Base-by-base conservation (phyloP, 2,113 vertebrate genomes). In the Erpornis zantholeuca region DNA sequence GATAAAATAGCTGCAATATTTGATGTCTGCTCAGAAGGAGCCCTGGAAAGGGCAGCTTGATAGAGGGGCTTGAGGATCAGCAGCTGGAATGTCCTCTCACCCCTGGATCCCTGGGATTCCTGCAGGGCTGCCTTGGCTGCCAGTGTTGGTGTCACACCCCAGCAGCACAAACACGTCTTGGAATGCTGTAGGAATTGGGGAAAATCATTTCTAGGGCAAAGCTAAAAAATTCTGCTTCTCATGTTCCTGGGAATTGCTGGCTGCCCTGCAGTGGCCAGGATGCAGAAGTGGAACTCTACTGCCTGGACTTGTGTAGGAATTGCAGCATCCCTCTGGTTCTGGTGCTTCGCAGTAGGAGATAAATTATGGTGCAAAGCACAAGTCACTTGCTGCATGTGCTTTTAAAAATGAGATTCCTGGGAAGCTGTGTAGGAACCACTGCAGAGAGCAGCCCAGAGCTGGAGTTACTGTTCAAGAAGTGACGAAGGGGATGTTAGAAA, bases 101-200 rank as follows among this genome's bases (percentile, higher is more conserved):
- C 4, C 40, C 15, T n/a, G 45, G 5, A 15, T 59, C 59, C 3
- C 10, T 28, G 77, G 59, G 17, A 22, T 73, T 42, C 31, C 11
- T 61, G 31, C 7, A 2, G 47, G 13, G 8, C 53, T 61, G 29
- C 31, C 88, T 76, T 35, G 36, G n/a, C 61, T 71, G 63, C 5
- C 36, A 10, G 36, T 18, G 28, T 36, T 44, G 70, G 21, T 50
- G 31, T 47, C 38, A 15, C 40, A 35, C 35, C 42, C 2, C 15
- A 45, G 47, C 49, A 47, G 53, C 53, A 45, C 54, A 60, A 21
- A 47, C 4, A 24, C 63, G 6, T 36, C 23, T 59, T 49, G 54
- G 75, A 60, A 22, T 71, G 42, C 52, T 3, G 0, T 16, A 4
- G 28, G 4, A 22, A 0, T 1, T 18, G 33, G 17, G 36, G 60